Evolutionary conservation across 2,797 vertebrate species (phyloP), one percentile per base, ranked within the genome.

Genomic region (Periparus ater): DNA sequence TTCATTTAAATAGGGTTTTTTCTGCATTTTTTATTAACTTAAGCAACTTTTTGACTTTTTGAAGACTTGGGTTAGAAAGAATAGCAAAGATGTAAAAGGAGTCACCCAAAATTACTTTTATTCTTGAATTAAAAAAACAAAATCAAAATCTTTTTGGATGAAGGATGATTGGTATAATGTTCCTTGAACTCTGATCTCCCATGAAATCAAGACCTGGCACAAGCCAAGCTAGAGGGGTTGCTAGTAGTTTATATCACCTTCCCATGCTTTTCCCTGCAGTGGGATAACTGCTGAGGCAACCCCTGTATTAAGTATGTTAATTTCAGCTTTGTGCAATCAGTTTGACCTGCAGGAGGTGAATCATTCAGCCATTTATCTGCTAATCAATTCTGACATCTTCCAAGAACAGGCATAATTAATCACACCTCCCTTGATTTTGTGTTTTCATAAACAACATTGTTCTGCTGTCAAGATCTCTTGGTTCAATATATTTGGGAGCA

Each of bases 361-460:
- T 95, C 91, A 88, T 95, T 97, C 96, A 95, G 77, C 87, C 92
- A 96, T 97, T 97, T 96, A 95, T 93, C 90, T 95, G 90, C 88
- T 96, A 97, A 97, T 97, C 94, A 95, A 91, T 97, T 92, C 96
- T 96, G 96, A 95, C 94, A 96, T 96, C 95, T 92, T 96, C 86
- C 83, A 95, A 97, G 95, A 96, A 74, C 75, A 91, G 79, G 92
- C 78, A 96, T 96, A 97, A 97, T 97, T 97, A 97, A 97, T 96
- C 96, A 97, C 88, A 97, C 87, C 88, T 96, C 93, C 93, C 73
- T 70, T 93, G 95, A 92, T 95, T 95, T 95, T 96, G 86, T 96
- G 87, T 97, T 97, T 97, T 95, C 88, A 96, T 91, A 97, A 97
- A 96, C 92, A 96, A 93, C 91, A 91, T 93, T 96, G 91, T 95